phyloP scores from a whole-genome alignment of 2,888 invertebrate species.

The Gryllus longicercus region DNA sequence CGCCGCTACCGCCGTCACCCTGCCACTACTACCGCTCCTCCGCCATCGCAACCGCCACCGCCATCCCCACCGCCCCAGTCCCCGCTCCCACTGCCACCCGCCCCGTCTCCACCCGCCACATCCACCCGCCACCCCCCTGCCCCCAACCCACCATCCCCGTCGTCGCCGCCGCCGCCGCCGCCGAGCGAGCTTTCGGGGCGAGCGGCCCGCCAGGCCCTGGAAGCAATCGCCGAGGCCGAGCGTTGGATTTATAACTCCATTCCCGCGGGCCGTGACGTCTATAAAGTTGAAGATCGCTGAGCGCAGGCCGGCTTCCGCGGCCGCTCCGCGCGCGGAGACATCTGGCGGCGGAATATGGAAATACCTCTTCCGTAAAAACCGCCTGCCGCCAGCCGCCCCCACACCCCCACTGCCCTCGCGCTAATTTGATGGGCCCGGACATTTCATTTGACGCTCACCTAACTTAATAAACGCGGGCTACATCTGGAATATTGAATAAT shows the following conservation, averaged over 20 bases:
- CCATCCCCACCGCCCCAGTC: too few relatives aligned
- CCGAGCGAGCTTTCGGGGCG: neutral
- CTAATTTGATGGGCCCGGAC: neutral
- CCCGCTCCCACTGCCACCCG: too few relatives aligned
- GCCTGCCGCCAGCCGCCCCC: too few relatives aligned
- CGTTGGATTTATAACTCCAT: constrained; percentile 17
- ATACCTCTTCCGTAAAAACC: neutral
- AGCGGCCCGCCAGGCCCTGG: too few relatives aligned
- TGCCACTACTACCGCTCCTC: too few relatives aligned
- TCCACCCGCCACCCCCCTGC: too few relatives aligned
- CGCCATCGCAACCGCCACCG: too few relatives aligned
- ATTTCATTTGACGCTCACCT: neutral
- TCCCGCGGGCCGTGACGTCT: neutral
- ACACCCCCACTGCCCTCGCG: neutral
- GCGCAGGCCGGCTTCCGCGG: too few relatives aligned
- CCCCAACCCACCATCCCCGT: too few relatives aligned
- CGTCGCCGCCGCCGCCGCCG: too few relatives aligned
- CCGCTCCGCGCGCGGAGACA: neutral
- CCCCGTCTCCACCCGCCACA: too few relatives aligned
- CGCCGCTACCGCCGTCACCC: too few relatives aligned
- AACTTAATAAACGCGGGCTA: neutral
- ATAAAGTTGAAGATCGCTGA: constrained; percentile 17
- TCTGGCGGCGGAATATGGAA: constrained; percentile 17
- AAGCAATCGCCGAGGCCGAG: neutral
- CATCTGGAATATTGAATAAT: neutral